Conservation (phyloP, 2,113 vertebrate genomes). For the Pogona vitticeps region DNA sequence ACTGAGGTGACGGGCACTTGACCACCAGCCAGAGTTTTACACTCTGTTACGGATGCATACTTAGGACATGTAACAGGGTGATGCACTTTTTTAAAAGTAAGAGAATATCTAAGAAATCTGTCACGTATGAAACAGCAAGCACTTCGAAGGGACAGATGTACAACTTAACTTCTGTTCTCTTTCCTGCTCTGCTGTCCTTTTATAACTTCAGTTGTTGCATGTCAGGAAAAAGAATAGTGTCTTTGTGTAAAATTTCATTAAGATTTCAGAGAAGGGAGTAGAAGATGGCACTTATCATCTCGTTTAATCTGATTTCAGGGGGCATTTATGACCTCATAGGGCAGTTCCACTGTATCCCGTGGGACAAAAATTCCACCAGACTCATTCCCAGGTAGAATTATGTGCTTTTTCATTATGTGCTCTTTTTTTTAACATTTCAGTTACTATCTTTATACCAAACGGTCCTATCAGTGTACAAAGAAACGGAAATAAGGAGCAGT, state of each 20-base stretch:
- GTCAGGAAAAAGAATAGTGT: not conserved
- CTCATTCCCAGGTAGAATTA: not conserved
- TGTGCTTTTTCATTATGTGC: not conserved
- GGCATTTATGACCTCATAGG: not conserved
- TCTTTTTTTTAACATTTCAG: not conserved
- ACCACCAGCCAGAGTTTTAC: not conserved
- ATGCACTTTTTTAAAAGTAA: not conserved
- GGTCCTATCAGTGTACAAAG: not conserved
- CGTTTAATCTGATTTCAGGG: not conserved
- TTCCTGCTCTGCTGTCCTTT: not conserved
- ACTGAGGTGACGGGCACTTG: not conserved
- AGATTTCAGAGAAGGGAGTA: conserved; percentile 7
- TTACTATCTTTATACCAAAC: not conserved
- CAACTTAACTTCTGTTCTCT: not conserved
- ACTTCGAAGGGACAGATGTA: not conserved
- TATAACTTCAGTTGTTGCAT: not conserved
- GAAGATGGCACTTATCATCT: not conserved
- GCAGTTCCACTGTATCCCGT: not conserved
- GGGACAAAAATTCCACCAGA: not conserved
- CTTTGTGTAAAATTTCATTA: not conserved
- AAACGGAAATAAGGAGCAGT: not conserved
- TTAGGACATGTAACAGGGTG: not conserved
- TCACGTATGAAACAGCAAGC: not conserved
- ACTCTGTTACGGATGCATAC: not conserved
- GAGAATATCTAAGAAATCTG: not conserved